phyloP scores from a whole-genome alignment of 2,888 invertebrate genomes.

The Pseudoips prasinana region DNA sequence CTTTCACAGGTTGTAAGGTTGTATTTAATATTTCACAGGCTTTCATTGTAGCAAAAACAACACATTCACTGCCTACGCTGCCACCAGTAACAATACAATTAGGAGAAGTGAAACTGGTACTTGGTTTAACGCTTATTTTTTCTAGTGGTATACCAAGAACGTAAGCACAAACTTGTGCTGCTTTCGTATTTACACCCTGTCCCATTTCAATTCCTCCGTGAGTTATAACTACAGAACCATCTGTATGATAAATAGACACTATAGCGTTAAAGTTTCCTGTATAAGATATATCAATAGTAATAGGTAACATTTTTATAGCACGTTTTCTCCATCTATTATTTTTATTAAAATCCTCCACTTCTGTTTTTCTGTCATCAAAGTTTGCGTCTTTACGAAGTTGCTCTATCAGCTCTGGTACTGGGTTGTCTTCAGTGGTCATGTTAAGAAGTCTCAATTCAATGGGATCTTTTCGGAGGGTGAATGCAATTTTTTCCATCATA shows the following conservation, averaged over 20 bases:
- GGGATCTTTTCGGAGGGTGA: conserved; percentile 77
- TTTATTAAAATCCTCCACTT: conserved; percentile 77
- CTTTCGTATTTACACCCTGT: conserved; percentile 92
- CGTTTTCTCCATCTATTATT: conserved; percentile 90
- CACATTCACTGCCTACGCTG: conserved; percentile 85
- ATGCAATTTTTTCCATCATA: conserved; percentile 86
- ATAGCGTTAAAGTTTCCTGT: conserved; percentile 80
- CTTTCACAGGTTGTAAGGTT: conserved; percentile 82
- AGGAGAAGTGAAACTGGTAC: conserved; percentile 81
- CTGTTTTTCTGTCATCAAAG: conserved; percentile 67
- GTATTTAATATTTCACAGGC: conserved; percentile 84
- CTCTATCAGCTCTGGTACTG: conserved; percentile 73
- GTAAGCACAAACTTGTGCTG: conserved; percentile 88
- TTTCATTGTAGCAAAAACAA: conserved; percentile 78
- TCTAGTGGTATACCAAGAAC: conserved; percentile 85
- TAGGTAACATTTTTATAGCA: conserved; percentile 84
- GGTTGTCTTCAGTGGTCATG: conserved; percentile 67
- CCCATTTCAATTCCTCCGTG: conserved; percentile 89
- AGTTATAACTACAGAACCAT: conserved; percentile 85
- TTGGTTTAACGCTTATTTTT: conserved; percentile 84
- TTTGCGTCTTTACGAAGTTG: conserved; percentile 75
- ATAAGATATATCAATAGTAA: conserved; percentile 83
- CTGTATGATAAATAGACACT: conserved; percentile 85
- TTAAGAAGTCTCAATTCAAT: conserved; percentile 81
- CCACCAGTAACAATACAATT: conserved; percentile 85